Percentiles rank a stretch among this genome's conserved stretches.
Evolutionary conservation across 1,140 invertebrate genomes (phyloP).

Genomic region (Drosophila ironensis): DNA sequence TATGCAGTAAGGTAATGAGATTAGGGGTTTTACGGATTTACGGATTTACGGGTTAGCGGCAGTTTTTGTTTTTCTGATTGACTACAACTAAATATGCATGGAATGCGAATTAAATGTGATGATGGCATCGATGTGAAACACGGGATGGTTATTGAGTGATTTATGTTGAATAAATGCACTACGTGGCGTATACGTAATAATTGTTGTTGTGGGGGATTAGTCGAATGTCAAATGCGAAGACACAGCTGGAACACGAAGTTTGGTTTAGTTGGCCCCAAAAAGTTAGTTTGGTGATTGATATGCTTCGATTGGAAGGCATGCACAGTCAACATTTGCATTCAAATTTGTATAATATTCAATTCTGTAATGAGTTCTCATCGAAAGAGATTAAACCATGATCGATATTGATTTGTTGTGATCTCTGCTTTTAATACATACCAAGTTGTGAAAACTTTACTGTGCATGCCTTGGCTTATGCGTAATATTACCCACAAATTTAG

Average conservation of each 20-base stretch:
- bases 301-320: slow-evolving; percentile 2
- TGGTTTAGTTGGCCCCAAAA: slow-evolving; percentile 10
- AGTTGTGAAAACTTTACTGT: too few species aligned
- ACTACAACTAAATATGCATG: slow-evolving; percentile 40
- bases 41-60: slow-evolving; percentile 46
- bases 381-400: too few species aligned
- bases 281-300: slow-evolving; percentile 2
- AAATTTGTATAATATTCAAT: not conserved
- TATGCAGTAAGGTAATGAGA: slow-evolving; percentile 81
- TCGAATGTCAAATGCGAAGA: slow-evolving; percentile 24
- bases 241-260: slow-evolving; percentile 25
- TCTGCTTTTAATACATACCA: too few species aligned
- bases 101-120: not conserved
- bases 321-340: not conserved
- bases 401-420: too few species aligned
- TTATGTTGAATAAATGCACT: slow-evolving; percentile 13
- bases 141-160: slow-evolving; percentile 21
- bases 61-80: not conserved
- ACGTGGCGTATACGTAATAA: slow-evolving; percentile 41
- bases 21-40: slow-evolving; percentile 71
- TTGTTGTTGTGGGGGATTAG: slow-evolving; percentile 14
- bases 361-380: not conserved
- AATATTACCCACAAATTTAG: slow-evolving; percentile 32
- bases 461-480: not conserved
- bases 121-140: slow-evolving; percentile 12